Conservation (phyloP, 2,888 invertebrate species). For the Zootermopsis nevadensis region DNA sequence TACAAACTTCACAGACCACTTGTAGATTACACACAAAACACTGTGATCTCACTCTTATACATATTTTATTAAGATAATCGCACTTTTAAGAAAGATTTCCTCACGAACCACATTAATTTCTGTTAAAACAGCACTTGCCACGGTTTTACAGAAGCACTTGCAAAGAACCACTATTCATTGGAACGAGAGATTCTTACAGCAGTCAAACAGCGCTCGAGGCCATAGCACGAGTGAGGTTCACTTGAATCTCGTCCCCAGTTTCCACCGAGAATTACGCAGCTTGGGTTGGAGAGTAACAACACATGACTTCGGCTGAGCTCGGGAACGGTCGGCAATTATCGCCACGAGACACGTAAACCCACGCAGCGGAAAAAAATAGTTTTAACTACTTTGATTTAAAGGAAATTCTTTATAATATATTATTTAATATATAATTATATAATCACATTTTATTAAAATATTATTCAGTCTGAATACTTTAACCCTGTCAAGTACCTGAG, state of each 20-base stretch:
- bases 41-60: not conserved
- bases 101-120: not conserved
- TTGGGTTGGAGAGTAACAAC: not conserved
- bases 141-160: not conserved
- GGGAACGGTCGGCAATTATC: not conserved
- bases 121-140: not conserved
- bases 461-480: not conserved
- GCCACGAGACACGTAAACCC: not conserved
- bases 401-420: not conserved
- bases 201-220: not conserved
- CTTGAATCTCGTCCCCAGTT: slow-evolving; percentile 10
- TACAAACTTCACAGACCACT: not conserved
- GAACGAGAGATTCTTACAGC: not conserved
- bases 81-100: not conserved
- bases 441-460: not conserved
- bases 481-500: not conserved
- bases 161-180: not conserved
- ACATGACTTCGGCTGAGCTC: not conserved
- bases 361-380: not conserved
- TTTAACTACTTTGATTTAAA: not conserved
- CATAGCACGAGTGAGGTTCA: slow-evolving; percentile 5
- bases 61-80: not conserved
- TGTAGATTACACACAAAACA: not conserved
- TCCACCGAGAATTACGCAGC: not conserved
- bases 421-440: not conserved